phyloP scores from a whole-genome alignment of 37 sponge, comb jelly and placozoan species.

The Amphimedon queenslandica region DNA sequence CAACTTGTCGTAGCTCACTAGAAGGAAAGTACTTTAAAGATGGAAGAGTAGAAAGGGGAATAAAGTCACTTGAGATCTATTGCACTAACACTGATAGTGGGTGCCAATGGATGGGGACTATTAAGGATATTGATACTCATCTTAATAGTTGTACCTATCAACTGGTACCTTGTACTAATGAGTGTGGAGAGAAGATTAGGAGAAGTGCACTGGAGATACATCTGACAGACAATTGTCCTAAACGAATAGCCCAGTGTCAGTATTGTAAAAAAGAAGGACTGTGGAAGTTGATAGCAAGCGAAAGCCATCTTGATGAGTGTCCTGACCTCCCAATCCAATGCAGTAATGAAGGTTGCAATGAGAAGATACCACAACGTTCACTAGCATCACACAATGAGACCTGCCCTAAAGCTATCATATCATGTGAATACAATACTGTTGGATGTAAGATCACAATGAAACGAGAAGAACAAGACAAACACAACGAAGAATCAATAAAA shows the following conservation, averaged over 20 bases:
- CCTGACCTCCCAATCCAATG: no score
- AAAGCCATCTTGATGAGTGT: no score
- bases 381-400: no score
- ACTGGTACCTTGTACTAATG: not conserved
- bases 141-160: constrained; percentile 1
- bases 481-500: not conserved
- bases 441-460: not conserved
- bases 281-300: no score
- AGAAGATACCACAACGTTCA: no score
- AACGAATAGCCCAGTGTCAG: constrained; percentile 6
- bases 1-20: not conserved
- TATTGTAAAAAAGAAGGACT: no score
- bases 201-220: constrained; percentile 1
- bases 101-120: constrained; percentile 25
- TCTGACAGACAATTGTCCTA: not conserved
- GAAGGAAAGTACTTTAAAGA: not conserved
- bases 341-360: no score
- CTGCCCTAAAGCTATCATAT: no score
- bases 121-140: constrained; percentile 14
- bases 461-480: not conserved
- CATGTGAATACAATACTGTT: not conserved
- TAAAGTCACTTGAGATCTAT: constrained; percentile 7
- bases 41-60: not conserved
- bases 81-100: constrained; percentile 17
- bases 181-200: constrained; percentile 5